Percentiles rank a stretch among this genome's conserved stretches.
phyloP scores from a whole-genome alignment of 2,797 vertebrate species.

The Arctocebus calabarensis region DNA sequence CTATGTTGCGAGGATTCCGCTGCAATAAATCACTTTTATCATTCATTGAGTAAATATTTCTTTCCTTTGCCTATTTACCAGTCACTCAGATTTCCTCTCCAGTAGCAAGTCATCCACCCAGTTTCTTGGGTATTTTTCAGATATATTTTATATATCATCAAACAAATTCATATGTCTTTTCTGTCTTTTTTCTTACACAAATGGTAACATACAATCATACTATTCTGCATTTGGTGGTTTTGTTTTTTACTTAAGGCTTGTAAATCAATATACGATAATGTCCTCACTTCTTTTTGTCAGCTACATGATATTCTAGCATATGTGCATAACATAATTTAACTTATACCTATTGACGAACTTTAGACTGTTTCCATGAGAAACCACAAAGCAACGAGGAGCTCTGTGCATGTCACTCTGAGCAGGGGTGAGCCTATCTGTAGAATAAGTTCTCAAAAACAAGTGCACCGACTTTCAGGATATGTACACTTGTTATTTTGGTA shows the following conservation, averaged over 20 bases:
- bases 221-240: neutral
- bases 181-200: neutral
- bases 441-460: neutral
- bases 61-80: neutral
- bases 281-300: constrained; percentile 16
- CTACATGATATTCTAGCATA: neutral
- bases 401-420: neutral
- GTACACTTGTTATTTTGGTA: neutral
- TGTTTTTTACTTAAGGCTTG: neutral
- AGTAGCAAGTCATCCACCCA: neutral
- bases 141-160: neutral
- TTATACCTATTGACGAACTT: neutral
- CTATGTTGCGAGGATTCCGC: neutral
- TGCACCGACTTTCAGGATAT: neutral
- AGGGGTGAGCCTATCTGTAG: neutral
- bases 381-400: neutral
- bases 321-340: neutral
- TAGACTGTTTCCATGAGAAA: constrained; percentile 41
- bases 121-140: neutral
- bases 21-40: neutral
- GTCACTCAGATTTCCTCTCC: neutral
- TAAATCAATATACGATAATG: neutral
- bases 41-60: neutral
- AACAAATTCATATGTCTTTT: neutral
- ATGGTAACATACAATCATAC: neutral